A percentile compares a stretch with the other conserved stretches of the same genome.
These are phyloP conservation scores for Megalurothrips usitatus DNA, from an alignment of 2,888 invertebrate species.

Conservation along the genomic window DNA sequence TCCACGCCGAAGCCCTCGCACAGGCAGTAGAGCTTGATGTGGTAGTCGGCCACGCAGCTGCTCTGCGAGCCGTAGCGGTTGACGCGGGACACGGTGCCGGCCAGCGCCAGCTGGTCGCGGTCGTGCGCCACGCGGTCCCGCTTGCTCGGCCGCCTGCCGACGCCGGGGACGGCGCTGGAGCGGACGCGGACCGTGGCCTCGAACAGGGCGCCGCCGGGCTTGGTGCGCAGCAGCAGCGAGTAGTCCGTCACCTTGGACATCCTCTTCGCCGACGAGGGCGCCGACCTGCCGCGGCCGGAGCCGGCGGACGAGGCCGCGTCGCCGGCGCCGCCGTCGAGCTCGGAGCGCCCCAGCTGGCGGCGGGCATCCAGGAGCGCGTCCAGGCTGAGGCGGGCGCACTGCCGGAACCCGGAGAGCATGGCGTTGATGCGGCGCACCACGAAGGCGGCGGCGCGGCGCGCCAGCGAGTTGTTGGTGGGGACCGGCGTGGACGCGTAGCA, in stretches of 20 bases:
- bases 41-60: slow-evolving; percentile 67
- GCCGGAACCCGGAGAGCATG: slow-evolving; percentile 55
- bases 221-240: slow-evolving; percentile 58
- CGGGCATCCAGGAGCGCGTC: slow-evolving; percentile 61
- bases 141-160: slow-evolving; percentile 36
- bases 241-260: slow-evolving; percentile 51
- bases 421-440: slow-evolving; percentile 63
- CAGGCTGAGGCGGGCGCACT: slow-evolving; percentile 63
- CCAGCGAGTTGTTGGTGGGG: slow-evolving; percentile 51
- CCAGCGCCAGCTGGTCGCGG: slow-evolving; percentile 49
- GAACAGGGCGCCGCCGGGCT: slow-evolving; percentile 67
- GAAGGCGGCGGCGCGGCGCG: slow-evolving; percentile 56
- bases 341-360: slow-evolving; percentile 48
- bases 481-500: slow-evolving; percentile 66
- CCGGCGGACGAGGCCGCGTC: background rate
- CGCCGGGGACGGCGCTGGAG: slow-evolving; percentile 42
- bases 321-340: slow-evolving; percentile 45
- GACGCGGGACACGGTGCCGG: slow-evolving; percentile 71
- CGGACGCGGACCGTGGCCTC: slow-evolving; percentile 66
- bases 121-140: slow-evolving; percentile 41
- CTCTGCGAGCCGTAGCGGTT: slow-evolving; percentile 79
- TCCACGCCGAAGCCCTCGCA: slow-evolving; percentile 46
- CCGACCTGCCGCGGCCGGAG: background rate
- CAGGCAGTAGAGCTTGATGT: slow-evolving; percentile 73
- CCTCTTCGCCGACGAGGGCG: background rate